Conservation (phyloP, 2,113 vertebrate genomes). For the Spea multiplicata region DNA sequence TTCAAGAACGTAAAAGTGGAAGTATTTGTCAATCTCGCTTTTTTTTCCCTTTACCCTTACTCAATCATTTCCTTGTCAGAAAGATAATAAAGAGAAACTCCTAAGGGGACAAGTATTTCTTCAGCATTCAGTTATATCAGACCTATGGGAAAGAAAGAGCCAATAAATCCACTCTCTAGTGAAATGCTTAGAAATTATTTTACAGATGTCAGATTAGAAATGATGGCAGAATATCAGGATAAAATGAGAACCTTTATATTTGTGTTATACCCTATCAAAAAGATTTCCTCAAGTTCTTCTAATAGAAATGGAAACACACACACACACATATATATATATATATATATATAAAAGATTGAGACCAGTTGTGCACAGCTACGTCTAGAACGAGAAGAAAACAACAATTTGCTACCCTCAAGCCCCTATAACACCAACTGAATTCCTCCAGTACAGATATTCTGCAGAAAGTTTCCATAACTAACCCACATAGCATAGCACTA, state of each 20-base stretch:
- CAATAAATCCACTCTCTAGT: background rate
- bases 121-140: background rate
- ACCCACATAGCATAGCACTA: too few relatives aligned
- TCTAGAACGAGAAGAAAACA: too few relatives aligned
- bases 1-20: background rate
- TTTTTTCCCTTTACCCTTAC: background rate
- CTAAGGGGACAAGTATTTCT: constrained; percentile 1
- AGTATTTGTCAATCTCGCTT: background rate
- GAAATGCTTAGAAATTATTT: constrained; percentile 1
- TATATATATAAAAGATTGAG: background rate
- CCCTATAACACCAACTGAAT: too few relatives aligned
- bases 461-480: too few relatives aligned
- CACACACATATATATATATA: background rate
- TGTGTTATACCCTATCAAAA: background rate
- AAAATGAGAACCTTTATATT: background rate
- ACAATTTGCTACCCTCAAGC: too few relatives aligned
- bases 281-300: background rate
- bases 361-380: background rate
- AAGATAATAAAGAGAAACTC: constrained; percentile 6
- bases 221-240: background rate
- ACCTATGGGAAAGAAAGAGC: constrained; percentile 1
- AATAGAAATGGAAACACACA: background rate
- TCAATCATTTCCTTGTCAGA: constrained; percentile 1
- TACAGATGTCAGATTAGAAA: constrained; percentile 5
- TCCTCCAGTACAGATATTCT: too few relatives aligned